Percentiles rank a stretch among this genome's conserved stretches.
Evolutionary conservation across 2,797 vertebrate genomes (phyloP).

Genomic region (Lateolabrax maculatus): DNA sequence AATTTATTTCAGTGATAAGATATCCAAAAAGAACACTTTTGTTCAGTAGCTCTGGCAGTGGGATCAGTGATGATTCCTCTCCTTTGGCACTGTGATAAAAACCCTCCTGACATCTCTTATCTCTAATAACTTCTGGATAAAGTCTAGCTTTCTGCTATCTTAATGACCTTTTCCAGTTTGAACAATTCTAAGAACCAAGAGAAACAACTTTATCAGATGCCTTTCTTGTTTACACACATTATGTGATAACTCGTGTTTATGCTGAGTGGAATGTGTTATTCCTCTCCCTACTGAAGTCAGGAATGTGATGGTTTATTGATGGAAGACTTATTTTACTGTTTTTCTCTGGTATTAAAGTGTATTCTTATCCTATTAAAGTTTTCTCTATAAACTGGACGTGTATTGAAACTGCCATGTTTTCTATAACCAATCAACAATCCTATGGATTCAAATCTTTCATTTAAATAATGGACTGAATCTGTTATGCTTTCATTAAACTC

Average conservation of each 20-base stretch:
- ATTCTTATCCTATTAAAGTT: constrained; percentile 41
- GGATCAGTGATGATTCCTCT: not conserved
- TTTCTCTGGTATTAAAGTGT: constrained; percentile 36
- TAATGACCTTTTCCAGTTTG: constrained; percentile 22
- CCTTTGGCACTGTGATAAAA: constrained; percentile 9
- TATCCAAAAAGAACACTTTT: not conserved
- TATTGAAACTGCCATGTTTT: constrained; percentile 34
- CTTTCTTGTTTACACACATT: constrained; percentile 50
- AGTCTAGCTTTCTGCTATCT: constrained; percentile 22
- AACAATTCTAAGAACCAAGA: constrained; percentile 31
- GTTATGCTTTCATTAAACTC: constrained; percentile 44
- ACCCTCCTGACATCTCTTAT: constrained; percentile 20
- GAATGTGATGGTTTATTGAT: constrained; percentile 70
- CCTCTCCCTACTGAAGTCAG: constrained; percentile 39
- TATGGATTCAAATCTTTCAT: constrained; percentile 42
- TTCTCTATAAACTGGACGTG: constrained; percentile 41
- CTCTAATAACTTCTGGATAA: constrained; percentile 28
- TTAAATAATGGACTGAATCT: constrained; percentile 38
- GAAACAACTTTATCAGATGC: constrained; percentile 24
- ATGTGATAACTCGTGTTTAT: constrained; percentile 55
- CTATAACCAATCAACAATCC: constrained; percentile 15
- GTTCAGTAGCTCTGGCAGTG: not conserved
- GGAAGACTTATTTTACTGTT: constrained; percentile 52
- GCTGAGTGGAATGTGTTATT: constrained; percentile 57
- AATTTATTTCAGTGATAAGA: not conserved